Base-by-base conservation (phyloP, 1,140 invertebrate species). In the Orchesella cincta region DNA sequence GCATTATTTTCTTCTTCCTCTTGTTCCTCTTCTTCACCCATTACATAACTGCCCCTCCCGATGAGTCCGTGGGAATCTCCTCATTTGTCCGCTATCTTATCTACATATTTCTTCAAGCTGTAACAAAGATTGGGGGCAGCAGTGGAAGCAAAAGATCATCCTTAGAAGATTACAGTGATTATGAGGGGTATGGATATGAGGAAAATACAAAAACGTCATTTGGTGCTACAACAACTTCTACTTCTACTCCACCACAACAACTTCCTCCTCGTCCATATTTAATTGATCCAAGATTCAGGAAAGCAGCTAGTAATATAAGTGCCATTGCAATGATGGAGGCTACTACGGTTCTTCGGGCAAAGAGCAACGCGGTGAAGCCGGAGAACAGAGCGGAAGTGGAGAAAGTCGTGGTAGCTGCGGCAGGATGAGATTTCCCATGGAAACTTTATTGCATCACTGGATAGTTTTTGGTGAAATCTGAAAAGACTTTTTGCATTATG, bases 1-100 rank as follows among this genome's bases (percentile, higher is more conserved):
- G 62, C 23, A 5, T 67, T 8, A 31, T 67, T 18, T 33, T 67
- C 12, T 33, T 67, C 8, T 31, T 67, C 62, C 31, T 67, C 8
- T 29, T 67, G 12, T 67, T 26, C 31, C 62, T 67, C 62, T 67
- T 67, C n/a, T 67, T 67, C 62, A 67, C 62, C 29, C 62, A 67
- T 33, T 67, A 67, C 62, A 31, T 67, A 2, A 67, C 62, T 33
- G 23, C 62, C 31, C 62, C 62, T 31, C 62, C 62, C 8, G 62
- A 67, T 31, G 62, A 67, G 62, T 67, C 62, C 31, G 62, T 67
- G 26, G 62, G 62, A 67, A 23, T 33, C n/a, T 67, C 62, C n/a
- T 67, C 62, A 3, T 67, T 67, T n/a, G 23, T 67, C 62, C 62
- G 62, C 14, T 67, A 31, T 29, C 62, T 67, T n/a, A 26, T 67